Conservation (phyloP, 2,113 vertebrate genomes). For the Cariama cristata region DNA sequence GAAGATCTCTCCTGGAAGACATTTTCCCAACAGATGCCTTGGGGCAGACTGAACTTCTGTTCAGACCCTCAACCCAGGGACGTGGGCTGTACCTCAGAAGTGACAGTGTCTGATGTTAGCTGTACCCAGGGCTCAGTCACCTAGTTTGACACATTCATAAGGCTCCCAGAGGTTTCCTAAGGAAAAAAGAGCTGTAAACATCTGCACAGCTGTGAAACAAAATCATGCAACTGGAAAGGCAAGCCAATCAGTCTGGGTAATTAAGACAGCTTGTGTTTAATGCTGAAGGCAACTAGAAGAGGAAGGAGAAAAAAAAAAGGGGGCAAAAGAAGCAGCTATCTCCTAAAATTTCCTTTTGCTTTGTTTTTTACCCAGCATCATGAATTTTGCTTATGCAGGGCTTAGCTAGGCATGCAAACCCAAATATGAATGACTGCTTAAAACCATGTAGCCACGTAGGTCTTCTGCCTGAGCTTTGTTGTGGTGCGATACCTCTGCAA, state of each 20-base stretch:
- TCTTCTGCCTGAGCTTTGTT: slow-evolving; percentile 35
- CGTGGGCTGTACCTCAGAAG: not conserved
- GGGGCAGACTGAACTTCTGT: not conserved
- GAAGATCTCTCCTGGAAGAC: not conserved
- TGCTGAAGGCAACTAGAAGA: slow-evolving; percentile 46
- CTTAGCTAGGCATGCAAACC: slow-evolving; percentile 45
- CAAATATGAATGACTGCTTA: slow-evolving; percentile 51
- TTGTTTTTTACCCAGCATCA: slow-evolving; percentile 59
- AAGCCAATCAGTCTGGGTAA: slow-evolving; percentile 68
- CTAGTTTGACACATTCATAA: not conserved
- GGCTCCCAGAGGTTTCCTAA: not conserved
- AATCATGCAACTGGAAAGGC: slow-evolving; percentile 32
- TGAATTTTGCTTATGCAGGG: slow-evolving; percentile 41
- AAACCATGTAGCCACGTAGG: not conserved
- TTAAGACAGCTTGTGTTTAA: slow-evolving; percentile 68
- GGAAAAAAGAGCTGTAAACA: slow-evolving; percentile 11
- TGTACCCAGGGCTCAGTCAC: not conserved
- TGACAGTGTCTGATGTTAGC: not conserved
- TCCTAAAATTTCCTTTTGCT: slow-evolving; percentile 64
- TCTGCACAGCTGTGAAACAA: slow-evolving; percentile 49
- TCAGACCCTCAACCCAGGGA: not conserved
- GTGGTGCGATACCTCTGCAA: slow-evolving; percentile 14
- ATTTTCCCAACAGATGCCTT: not conserved
- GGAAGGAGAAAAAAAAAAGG: not conserved
- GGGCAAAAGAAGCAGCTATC: not conserved